Evolutionary conservation across 1,140 invertebrate species (phyloP), one percentile per base, ranked within the genome.

Genomic region (Formica selysi): DNA sequence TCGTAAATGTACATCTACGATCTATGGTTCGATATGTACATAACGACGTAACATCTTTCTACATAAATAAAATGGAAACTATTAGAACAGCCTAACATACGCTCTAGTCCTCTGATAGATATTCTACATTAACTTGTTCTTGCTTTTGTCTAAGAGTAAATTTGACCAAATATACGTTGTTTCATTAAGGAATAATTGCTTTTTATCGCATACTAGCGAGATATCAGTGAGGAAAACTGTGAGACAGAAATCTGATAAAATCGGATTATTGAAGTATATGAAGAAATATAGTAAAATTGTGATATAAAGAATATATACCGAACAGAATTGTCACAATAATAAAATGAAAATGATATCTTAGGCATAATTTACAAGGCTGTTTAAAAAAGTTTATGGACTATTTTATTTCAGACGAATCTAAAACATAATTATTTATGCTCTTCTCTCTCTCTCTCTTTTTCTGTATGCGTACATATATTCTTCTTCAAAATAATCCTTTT

Each of bases 61-160:
- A 83, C n/a, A 74, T 83, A 83, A 71, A 61, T 81, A 83, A 83
- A 74, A 3, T 73, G 7, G 54, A 71, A 80, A 73, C 65, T 73
- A 61, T 73, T 7, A 73, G 19, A 80, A 74, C 79, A 57, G 48
- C 6, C 41, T 79, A 79, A 54, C n/a, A 54, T 29, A 36, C 41
- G 26, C 38, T 71, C 26, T 71, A 81, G 19, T 61, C 19, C 38
- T 71, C 11, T n/a, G 68, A 61, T 22, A 38, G 3, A 3, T 83
- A 73, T 62, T 83, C 38, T 61, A 73, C 8, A 70, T 74, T 74
- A 61, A 83, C 1, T 29, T 29, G 26, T 48, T 44, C 54, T 41
- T 61, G 26, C 8, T 83, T 61, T 83, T 70, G n/a, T 83, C n/a
- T 36, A 73, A 44, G 26, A 59, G 19, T 41, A 73, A 81, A 7